phyloP scores from a whole-genome alignment of 2,113 vertebrate genomes.

The Ondatra zibethicus region DNA sequence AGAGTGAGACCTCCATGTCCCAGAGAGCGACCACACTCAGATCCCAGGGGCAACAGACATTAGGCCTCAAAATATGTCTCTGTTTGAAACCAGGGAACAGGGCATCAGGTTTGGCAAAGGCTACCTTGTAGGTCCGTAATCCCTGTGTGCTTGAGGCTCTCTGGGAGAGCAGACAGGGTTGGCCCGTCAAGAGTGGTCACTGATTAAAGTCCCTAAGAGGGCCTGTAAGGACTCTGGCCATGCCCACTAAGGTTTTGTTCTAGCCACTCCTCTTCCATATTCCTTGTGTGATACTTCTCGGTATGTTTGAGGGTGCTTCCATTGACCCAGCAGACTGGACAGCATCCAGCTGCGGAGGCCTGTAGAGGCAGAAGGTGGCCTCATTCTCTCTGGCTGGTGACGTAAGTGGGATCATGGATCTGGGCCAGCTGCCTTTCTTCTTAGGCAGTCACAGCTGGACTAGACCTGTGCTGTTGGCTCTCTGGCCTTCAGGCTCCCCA shows the following conservation, averaged over 20 bases:
- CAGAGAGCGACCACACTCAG: neutral
- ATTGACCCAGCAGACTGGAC: neutral
- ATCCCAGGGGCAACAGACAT: neutral
- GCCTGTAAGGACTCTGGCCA: neutral
- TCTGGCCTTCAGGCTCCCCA: neutral
- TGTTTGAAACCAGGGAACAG: neutral
- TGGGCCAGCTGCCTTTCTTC: neutral
- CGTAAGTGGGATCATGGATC: accelerated
- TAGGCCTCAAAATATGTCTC: neutral
- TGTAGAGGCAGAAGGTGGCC: neutral
- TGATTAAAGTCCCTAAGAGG: accelerated
- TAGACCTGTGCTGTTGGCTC: neutral
- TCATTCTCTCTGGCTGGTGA: neutral
- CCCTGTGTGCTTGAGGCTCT: neutral
- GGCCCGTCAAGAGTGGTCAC: too few relatives aligned
- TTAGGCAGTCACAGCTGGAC: too few relatives aligned
- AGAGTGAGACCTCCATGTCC: neutral
- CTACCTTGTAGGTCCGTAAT: neutral
- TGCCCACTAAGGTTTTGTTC: neutral
- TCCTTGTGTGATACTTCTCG: neutral
- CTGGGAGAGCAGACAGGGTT: accelerated
- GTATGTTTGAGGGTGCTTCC: neutral
- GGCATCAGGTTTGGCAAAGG: neutral
- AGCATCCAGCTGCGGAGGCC: neutral
- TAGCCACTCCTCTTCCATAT: neutral